A percentile compares a stretch with the other conserved stretches of the same genome.
These are phyloP conservation scores for Drosophila pseudotalamancana DNA, from an alignment of 2,888 invertebrate species.

Conservation along the genomic window DNA sequence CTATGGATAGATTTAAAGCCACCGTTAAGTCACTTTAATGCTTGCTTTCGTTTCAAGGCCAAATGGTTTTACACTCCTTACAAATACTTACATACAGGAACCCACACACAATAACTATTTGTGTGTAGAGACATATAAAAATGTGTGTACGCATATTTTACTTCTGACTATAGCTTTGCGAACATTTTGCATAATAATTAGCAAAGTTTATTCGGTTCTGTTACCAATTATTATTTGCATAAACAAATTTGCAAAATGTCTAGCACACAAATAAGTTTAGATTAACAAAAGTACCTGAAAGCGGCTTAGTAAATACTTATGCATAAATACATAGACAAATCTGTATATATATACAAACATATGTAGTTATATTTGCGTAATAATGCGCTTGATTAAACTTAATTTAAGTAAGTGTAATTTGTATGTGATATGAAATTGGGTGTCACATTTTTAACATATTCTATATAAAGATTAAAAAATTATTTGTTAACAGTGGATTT, in stretches of 20 bases:
- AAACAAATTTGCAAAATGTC: slow-evolving; percentile 13
- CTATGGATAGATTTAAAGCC: not conserved
- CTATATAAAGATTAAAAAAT: not conserved
- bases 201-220: slow-evolving; percentile 9
- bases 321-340: not conserved
- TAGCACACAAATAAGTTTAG: slow-evolving; percentile 11
- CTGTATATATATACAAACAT: not conserved
- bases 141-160: not conserved
- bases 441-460: not conserved
- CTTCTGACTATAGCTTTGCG: not conserved
- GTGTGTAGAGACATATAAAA: not conserved
- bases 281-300: not conserved
- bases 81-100: not conserved
- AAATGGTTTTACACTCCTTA: not conserved
- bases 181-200: slow-evolving; percentile 29
- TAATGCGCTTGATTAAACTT: not conserved
- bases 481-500: not conserved
- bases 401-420: not conserved
- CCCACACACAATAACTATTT: not conserved
- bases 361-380: not conserved
- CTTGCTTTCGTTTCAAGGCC: not conserved
- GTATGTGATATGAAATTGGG: not conserved
- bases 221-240: slow-evolving; percentile 22
- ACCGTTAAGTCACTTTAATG: not conserved
- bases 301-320: not conserved